A percentile compares a stretch with the other conserved stretches of the same genome.
Evolutionary conservation across 2,888 invertebrate genomes (phyloP).

Genomic region (Platycnemis pennipes): DNA sequence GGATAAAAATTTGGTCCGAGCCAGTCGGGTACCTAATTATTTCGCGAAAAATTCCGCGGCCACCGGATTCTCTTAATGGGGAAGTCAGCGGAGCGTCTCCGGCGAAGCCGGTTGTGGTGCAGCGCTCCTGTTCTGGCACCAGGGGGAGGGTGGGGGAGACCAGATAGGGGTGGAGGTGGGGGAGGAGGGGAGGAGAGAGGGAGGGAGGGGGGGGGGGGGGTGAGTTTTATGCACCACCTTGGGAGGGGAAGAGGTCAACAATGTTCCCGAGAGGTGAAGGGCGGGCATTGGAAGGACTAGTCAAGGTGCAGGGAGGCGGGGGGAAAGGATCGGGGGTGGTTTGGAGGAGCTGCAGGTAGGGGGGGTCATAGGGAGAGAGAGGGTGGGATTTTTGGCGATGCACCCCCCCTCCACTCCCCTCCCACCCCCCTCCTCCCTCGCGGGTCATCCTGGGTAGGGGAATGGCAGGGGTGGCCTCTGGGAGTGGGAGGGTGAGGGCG

Average conservation of each 20-base stretch:
- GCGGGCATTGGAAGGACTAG: neutral
- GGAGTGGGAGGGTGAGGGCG: neutral
- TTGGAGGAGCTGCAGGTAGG: neutral
- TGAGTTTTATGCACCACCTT: too few species aligned
- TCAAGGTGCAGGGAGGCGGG: neutral
- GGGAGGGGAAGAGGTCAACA: too few species aligned
- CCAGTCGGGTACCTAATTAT: constrained; percentile 46
- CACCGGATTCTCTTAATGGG: constrained; percentile 60
- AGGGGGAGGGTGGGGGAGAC: neutral
- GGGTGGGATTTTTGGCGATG: neutral
- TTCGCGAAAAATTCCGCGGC: constrained; percentile 56
- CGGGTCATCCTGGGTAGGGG: neutral
- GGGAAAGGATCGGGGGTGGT: neutral
- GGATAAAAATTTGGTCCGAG: neutral
- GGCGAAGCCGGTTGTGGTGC: constrained; percentile 28
- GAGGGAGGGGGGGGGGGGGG: neutral
- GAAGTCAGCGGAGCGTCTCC: constrained; percentile 45
- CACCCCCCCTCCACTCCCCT: neutral
- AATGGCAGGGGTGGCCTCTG: neutral
- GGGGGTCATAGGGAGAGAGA: neutral
- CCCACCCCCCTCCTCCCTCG: neutral
- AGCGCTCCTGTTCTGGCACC: neutral
- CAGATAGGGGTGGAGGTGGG: neutral
- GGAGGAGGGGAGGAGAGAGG: neutral
- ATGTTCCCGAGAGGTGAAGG: too few species aligned